Evolutionary conservation across 2,797 vertebrate genomes (phyloP), one percentile per base, ranked within the genome.

Genomic region (Ctenopoma kingsleyae): DNA sequence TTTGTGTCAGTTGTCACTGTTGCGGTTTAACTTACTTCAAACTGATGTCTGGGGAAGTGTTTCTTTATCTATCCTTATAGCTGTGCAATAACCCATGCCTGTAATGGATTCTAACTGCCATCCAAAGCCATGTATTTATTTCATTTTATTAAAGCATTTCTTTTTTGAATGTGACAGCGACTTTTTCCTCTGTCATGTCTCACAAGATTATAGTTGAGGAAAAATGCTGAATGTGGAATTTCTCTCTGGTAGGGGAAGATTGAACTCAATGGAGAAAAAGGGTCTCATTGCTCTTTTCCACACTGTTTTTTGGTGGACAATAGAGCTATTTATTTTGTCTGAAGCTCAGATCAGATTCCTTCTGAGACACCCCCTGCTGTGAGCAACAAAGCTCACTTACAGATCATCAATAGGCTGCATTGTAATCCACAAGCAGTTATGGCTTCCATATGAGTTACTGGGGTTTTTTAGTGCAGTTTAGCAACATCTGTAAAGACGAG

Each of bases 11-110:
- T 15, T 73, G 62, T 51, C 60, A 62, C 59, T 82, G 76, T 84
- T 69, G 60, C 64, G 30, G 30, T 32, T 32, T 8, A 32, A 84
- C 73, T 79, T 69, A 89, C 66, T 76, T 80, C 74, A 55, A 88
- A 74, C 72, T 75, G 66, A 72, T 71, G 83, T 87, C 66, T 46
- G 55, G 77, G 63, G 70, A 83, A 78, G 58, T 72, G 66, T 80
- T 63, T 73, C 69, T 46, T 38, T 77, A 68, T 87, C 70, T 77
- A 69, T 89, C 67, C 57, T 72, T 76, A 78, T 84, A 92, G 81
- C 83, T 91, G 91, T 93, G 89, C 91, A 94, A 92, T 93, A 94
- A 94, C 87, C 81, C 82, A 91, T 91, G 87, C 87, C 91, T 93
- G 91, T 92, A 90, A 92, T 86, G 84, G 86, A 89, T 87, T 90